These are phyloP conservation scores for Abramis brama DNA, from an alignment of 2,113 vertebrate species.

Conservation along the genomic window DNA sequence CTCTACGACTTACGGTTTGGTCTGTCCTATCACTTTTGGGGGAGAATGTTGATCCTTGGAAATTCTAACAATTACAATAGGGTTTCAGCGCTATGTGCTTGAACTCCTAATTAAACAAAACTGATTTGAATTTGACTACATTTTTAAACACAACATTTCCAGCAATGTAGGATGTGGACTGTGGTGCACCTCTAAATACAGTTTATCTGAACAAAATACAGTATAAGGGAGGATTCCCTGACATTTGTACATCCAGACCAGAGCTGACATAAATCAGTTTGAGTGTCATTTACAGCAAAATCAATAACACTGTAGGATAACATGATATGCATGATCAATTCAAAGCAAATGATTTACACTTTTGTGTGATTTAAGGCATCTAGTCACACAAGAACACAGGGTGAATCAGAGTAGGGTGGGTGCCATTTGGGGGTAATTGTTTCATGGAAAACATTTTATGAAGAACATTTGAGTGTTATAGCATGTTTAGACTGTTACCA, in stretches of 20 bases:
- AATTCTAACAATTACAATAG: no score
- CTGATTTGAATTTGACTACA: not conserved
- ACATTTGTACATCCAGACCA: constrained; percentile 31
- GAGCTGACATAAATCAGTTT: constrained; percentile 10
- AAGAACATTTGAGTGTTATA: not conserved
- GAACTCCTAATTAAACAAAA: not conserved
- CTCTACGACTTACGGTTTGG: no score
- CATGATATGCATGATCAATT: not conserved
- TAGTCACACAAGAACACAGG: not conserved
- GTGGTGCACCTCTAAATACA: not conserved
- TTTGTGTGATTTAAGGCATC: not conserved
- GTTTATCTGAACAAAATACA: not conserved
- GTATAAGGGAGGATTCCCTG: constrained; percentile 21
- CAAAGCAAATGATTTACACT: constrained; percentile 14
- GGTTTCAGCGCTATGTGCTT: no score
- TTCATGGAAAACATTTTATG: constrained; percentile 10
- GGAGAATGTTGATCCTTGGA: no score
- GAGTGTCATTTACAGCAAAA: constrained; percentile 15
- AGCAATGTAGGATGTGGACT: not conserved
- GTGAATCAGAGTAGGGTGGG: not conserved
- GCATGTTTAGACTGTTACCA: constrained; percentile 23
- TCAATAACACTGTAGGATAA: constrained; percentile 33
- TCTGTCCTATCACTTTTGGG: no score
- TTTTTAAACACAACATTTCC: not conserved
- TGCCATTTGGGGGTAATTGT: not conserved